Evolutionary conservation across 2,888 invertebrate genomes (phyloP).

Genomic region (Taenaris catops): DNA sequence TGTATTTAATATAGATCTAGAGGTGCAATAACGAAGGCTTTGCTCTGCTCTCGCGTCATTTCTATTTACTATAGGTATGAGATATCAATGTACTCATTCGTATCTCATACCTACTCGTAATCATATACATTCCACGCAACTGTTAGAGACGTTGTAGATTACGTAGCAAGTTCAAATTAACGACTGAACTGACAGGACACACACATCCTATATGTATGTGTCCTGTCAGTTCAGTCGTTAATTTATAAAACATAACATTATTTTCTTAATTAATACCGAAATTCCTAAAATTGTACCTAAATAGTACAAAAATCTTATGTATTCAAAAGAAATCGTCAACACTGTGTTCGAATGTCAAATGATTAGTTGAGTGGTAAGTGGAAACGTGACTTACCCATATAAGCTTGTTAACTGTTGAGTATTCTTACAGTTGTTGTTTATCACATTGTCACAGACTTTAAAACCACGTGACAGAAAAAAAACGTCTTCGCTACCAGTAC

Average conservation of each 20-base stretch:
- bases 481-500: constrained; percentile 10
- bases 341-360: constrained; percentile 20
- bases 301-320: too few species aligned
- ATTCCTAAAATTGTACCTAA: too few species aligned
- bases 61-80: constrained; percentile 34
- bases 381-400: constrained; percentile 38
- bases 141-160: constrained; percentile 6
- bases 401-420: constrained; percentile 35
- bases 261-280: too few species aligned
- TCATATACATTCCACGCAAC: constrained; percentile 3
- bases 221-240: too few species aligned
- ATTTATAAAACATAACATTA: not conserved
- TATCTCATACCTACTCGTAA: constrained; percentile 14
- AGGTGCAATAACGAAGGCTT: constrained; percentile 33
- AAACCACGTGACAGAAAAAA: constrained; percentile 32
- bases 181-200: constrained; percentile 1
- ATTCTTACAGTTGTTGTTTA: constrained; percentile 33
- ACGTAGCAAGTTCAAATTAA: constrained; percentile 12
- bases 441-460: constrained; percentile 33
- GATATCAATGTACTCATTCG: constrained; percentile 21
- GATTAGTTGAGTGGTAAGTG: constrained; percentile 27
- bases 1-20: too few species aligned
- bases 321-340: constrained; percentile 8
- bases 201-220: too few species aligned
- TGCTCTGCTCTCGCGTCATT: constrained; percentile 70